These are phyloP conservation scores for Drosophila sulfurigaster DNA, from an alignment of 1,140 invertebrate species.

Conservation along the genomic window DNA sequence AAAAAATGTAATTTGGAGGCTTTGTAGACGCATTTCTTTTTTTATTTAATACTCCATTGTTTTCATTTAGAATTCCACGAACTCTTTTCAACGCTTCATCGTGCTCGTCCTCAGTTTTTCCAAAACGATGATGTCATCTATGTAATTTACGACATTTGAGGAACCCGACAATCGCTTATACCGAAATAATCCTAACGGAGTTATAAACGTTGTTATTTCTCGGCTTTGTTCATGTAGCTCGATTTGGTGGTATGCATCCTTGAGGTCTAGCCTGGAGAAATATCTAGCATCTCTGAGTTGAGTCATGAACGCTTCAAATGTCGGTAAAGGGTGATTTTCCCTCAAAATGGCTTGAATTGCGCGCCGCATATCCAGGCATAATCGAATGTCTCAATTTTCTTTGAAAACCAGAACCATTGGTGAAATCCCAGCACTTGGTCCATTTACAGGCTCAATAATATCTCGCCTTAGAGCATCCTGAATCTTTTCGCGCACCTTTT, in stretches of 20 bases:
- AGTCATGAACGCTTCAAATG: constrained; percentile 41
- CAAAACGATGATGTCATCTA: too few species aligned
- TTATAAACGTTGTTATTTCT: constrained; percentile 34
- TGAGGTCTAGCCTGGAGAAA: constrained; percentile 45
- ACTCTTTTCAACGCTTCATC: too few species aligned
- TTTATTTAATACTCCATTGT: too few species aligned
- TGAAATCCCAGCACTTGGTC: constrained; percentile 42
- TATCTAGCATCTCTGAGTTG: constrained; percentile 24
- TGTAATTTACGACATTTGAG: too few species aligned
- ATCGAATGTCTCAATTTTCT: constrained; percentile 33
- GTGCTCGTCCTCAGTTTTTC: too few species aligned
- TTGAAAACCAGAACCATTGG: constrained; percentile 43
- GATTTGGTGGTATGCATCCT: constrained; percentile 65
- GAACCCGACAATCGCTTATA: constrained; percentile 31
- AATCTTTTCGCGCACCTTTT: constrained; percentile 38
- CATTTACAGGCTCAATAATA: constrained; percentile 56
- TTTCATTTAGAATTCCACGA: too few species aligned
- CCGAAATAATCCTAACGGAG: constrained; percentile 20
- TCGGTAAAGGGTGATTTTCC: constrained; percentile 46
- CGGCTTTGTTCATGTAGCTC: constrained; percentile 62
- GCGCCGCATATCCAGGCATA: constrained; percentile 51
- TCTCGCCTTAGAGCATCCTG: constrained; percentile 50
- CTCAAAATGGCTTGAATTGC: constrained; percentile 36
- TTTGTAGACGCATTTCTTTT: too few species aligned
- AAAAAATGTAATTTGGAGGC: too few species aligned